phyloP scores from a whole-genome alignment of 2,888 invertebrate genomes.

The Agrilus cyanescens region DNA sequence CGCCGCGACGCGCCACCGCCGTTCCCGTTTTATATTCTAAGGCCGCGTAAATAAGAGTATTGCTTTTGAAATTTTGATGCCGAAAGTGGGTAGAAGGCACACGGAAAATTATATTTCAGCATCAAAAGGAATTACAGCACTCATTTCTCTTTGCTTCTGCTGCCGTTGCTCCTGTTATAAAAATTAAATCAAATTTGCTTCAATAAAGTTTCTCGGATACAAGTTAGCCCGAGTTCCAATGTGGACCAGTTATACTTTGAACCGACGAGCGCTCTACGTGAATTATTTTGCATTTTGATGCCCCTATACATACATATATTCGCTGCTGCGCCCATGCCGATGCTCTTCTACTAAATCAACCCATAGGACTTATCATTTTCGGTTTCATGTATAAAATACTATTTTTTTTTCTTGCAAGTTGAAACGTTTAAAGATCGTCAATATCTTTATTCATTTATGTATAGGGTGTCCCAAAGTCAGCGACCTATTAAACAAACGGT shows the following conservation, averaged over 20 bases:
- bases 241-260: slow-evolving; percentile 23
- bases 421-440: no score
- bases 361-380: no score
- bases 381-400: no score
- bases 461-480: no score
- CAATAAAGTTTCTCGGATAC: slow-evolving; percentile 38
- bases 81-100: slow-evolving; percentile 31
- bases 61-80: slow-evolving; percentile 29
- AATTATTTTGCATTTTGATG: slow-evolving; percentile 1
- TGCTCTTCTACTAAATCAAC: no score
- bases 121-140: slow-evolving; percentile 39
- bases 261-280: slow-evolving; percentile 5
- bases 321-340: no score
- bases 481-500: no score
- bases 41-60: slow-evolving; percentile 8
- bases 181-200: slow-evolving; percentile 38
- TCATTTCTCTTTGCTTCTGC: slow-evolving; percentile 31
- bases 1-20: not conserved
- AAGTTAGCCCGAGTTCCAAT: slow-evolving; percentile 28
- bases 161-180: slow-evolving; percentile 29
- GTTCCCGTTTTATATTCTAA: slow-evolving; percentile 1
- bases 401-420: no score
- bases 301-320: not conserved
- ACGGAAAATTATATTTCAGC: slow-evolving; percentile 34
- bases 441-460: no score